These are phyloP conservation scores for Phylloscopus trochiloides DNA, from an alignment of 2,113 vertebrate genomes.

Conservation along the genomic window DNA sequence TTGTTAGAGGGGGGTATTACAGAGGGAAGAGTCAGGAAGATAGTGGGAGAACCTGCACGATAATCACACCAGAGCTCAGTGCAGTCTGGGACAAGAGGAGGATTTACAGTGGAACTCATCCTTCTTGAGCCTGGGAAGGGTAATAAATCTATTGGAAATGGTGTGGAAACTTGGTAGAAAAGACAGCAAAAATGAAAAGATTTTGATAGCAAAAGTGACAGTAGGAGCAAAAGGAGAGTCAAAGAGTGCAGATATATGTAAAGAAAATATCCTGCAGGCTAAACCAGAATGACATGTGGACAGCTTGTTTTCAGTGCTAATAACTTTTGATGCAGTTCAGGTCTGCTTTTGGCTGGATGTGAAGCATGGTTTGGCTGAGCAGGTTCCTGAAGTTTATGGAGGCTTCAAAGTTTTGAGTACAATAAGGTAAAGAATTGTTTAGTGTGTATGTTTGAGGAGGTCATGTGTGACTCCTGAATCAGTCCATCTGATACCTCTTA, in stretches of 20 bases:
- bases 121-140: not conserved
- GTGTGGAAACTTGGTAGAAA: not conserved
- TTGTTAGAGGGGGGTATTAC: not conserved
- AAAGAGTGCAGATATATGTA: not conserved
- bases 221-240: not conserved
- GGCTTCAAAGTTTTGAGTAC: not conserved
- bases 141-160: not conserved
- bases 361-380: not conserved
- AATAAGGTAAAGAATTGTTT: not conserved
- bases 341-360: not conserved
- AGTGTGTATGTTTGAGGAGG: not conserved
- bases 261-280: not conserved
- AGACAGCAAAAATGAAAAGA: not conserved
- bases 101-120: not conserved
- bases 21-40: not conserved
- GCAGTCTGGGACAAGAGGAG: not conserved
- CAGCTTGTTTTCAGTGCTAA: not conserved
- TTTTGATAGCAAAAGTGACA: not conserved
- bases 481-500: not conserved
- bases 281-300: not conserved
- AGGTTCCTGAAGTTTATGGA: not conserved
- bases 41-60: not conserved
- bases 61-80: not conserved
- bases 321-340: not conserved
- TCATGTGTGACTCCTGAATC: not conserved